Percentiles rank a stretch among this genome's conserved stretches.
Conservation (phyloP, 2,888 invertebrate genomes). For the Aspidiotus destructor region DNA sequence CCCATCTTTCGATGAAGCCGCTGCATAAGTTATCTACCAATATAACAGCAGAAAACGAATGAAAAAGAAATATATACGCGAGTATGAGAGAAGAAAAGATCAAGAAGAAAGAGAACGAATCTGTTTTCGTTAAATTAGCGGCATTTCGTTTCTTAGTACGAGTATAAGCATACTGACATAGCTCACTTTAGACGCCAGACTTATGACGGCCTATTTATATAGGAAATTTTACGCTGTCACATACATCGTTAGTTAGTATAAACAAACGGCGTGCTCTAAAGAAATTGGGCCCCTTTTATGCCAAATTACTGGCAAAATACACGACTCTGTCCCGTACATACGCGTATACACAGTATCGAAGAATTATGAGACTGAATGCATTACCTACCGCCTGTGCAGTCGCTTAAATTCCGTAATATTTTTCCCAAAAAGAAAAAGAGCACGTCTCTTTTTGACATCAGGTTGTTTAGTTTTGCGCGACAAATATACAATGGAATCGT, state of each 20-base stretch:
- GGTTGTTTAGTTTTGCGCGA: no score
- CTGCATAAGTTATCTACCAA: no score
- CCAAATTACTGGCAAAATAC: not conserved
- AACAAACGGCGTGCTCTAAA: not conserved
- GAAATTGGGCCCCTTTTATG: not conserved
- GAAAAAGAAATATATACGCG: no score
- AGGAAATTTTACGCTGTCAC: not conserved
- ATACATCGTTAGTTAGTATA: constrained; percentile 2
- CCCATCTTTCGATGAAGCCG: no score
- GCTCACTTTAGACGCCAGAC: not conserved
- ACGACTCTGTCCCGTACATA: not conserved
- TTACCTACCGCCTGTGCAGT: no score
- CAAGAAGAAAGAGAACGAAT: not conserved
- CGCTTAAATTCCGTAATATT: no score
- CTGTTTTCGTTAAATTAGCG: not conserved
- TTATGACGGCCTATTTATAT: constrained; percentile 3
- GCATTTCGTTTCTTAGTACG: not conserved
- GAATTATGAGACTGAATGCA: no score
- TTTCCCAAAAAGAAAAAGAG: no score
- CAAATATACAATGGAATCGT: no score
- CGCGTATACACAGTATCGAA: no score
- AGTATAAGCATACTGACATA: not conserved
- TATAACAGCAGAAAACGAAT: no score
- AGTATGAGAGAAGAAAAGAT: not conserved
- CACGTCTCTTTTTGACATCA: no score